A percentile compares a stretch with the other conserved stretches of the same genome.
Conservation (phyloP, 2,113 vertebrate species). For the Euleptes europaea region DNA sequence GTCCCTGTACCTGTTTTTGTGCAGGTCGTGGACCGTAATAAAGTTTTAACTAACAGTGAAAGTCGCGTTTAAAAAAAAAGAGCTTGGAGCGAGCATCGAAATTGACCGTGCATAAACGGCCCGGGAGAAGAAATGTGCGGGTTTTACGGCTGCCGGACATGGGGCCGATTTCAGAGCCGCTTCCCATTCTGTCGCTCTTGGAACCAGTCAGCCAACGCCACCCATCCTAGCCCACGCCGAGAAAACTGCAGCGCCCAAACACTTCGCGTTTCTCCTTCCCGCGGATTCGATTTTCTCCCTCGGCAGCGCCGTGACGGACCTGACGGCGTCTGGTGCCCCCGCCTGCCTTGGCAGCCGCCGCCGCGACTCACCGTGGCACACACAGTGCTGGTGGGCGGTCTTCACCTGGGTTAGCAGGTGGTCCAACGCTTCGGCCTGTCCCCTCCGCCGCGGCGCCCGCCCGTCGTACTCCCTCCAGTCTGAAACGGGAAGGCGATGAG, state of each 20-base stretch:
- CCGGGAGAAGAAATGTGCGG: no score
- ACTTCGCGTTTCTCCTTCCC: neutral
- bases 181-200: no score
- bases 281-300: neutral
- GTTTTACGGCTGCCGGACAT: no score
- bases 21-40: no score
- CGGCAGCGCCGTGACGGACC: neutral
- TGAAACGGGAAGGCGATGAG: slow-evolving; percentile 44
- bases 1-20: no score
- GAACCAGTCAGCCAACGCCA: neutral
- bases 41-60: no score
- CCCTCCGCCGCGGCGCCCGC: slow-evolving; percentile 75
- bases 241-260: neutral
- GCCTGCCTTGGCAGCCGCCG: accelerated
- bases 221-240: neutral
- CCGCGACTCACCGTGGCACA: slow-evolving; percentile 82
- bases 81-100: no score
- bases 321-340: neutral
- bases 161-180: neutral
- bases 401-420: slow-evolving; percentile 87
- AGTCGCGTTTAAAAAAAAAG: no score
- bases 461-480: slow-evolving; percentile 87
- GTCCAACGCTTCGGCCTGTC: slow-evolving; percentile 85
- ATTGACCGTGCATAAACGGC: no score
- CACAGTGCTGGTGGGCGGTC: slow-evolving; percentile 83